These are phyloP conservation scores for Rhabditoides inermis DNA, from an alignment of 2,888 invertebrate species.

Conservation along the genomic window DNA sequence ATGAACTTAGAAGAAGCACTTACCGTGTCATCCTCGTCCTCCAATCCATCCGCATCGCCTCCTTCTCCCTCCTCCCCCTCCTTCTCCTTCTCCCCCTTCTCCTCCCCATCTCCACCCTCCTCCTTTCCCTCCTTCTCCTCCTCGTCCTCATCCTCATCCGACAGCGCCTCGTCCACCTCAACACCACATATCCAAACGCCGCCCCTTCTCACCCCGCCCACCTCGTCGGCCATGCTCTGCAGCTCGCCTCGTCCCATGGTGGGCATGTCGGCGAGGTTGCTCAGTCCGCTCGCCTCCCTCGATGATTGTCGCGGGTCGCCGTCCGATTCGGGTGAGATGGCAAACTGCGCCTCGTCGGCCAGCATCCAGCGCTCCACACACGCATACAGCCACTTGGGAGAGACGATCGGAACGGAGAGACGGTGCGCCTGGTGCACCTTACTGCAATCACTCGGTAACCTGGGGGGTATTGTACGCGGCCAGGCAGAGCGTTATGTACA, in stretches of 20 bases:
- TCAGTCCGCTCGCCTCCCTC: constrained; percentile 14
- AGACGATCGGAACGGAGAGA: constrained; percentile 34
- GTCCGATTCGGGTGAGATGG: constrained; percentile 20
- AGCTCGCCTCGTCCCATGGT: constrained; percentile 23
- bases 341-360: constrained; percentile 24
- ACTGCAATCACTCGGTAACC: no score
- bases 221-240: constrained; percentile 36
- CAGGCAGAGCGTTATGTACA: no score
- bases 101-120: constrained; percentile 3
- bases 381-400: constrained; percentile 36
- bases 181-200: constrained; percentile 2
- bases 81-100: not conserved
- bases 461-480: no score
- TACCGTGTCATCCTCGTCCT: no score
- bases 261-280: constrained; percentile 21
- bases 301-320: constrained; percentile 14
- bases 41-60: not conserved
- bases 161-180: constrained; percentile 33
- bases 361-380: constrained; percentile 38
- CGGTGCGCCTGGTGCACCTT: constrained; percentile 37
- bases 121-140: constrained; percentile 12
- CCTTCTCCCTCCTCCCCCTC: constrained; percentile 3
- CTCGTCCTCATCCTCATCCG: constrained; percentile 21
- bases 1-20: no score
- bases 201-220: constrained; percentile 4